Evolutionary conservation across 1,140 invertebrate species (phyloP).

Genomic region (Rhagoletis zephyria): DNA sequence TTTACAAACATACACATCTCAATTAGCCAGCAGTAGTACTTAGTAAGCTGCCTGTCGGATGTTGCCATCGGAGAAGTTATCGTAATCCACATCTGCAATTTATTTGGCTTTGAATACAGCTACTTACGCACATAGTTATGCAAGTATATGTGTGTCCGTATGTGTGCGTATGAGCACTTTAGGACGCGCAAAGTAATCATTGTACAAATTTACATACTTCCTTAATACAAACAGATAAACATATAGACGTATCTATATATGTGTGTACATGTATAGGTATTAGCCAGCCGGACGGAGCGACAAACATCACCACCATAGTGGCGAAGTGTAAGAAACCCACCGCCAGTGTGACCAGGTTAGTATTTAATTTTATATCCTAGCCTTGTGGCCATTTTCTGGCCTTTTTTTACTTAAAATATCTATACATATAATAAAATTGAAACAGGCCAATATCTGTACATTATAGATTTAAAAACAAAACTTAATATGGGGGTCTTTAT

Average conservation of each 20-base stretch:
- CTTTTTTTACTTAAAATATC: no score
- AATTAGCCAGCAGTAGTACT: neutral
- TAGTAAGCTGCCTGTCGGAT: constrained; percentile 29
- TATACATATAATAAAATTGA: no score
- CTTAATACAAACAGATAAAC: neutral
- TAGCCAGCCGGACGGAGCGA: neutral
- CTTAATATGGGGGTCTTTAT: no score
- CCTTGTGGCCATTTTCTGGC: no score
- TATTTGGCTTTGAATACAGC: neutral
- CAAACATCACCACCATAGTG: neutral
- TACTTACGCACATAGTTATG: neutral
- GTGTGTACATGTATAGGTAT: neutral
- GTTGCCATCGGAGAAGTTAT: constrained; percentile 23
- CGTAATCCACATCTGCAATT: constrained; percentile 45
- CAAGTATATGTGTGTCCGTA: neutral
- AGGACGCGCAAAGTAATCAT: neutral
- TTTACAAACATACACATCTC: neutral
- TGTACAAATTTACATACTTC: neutral
- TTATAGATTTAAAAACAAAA: no score
- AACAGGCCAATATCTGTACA: no score
- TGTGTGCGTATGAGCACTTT: neutral
- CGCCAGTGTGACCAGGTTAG: no score
- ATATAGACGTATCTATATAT: no score
- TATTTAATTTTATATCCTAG: no score
- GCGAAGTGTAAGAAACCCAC: no score